Conservation (phyloP, 2,797 vertebrate genomes). For the Darevskia mixta region DNA sequence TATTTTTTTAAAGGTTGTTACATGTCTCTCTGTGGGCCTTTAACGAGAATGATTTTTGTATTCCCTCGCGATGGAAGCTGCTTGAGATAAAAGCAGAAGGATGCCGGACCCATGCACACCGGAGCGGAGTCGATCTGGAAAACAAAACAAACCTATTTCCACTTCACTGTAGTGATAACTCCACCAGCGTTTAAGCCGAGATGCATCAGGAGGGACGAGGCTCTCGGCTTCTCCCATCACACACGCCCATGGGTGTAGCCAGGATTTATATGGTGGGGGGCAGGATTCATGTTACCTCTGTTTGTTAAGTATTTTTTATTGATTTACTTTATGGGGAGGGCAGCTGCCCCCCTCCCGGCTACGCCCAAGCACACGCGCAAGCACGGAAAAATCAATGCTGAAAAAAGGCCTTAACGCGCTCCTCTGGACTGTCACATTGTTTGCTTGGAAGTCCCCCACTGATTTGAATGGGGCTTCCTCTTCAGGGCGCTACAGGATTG, state of each 20-base stretch:
- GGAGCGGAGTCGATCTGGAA: background rate
- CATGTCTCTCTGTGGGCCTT: background rate
- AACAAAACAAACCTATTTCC: background rate
- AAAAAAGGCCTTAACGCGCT: background rate
- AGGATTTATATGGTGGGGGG: too few species aligned
- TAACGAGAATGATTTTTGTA: background rate
- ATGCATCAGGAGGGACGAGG: background rate
- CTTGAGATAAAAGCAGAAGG: too few species aligned
- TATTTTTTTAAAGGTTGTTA: background rate
- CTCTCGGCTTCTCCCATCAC: background rate
- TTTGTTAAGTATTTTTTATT: too few species aligned
- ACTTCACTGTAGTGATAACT: background rate
- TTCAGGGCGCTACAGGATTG: background rate
- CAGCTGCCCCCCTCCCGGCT: background rate
- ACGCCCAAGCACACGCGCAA: background rate
- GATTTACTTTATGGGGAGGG: too few species aligned
- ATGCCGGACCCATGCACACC: background rate
- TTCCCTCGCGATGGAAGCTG: background rate
- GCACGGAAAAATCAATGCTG: background rate
- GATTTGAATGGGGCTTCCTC: background rate
- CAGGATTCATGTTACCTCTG: too few species aligned
- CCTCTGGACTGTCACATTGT: background rate
- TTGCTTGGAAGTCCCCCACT: background rate
- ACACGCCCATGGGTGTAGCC: too few species aligned
- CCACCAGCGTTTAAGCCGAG: background rate